phyloP scores from a whole-genome alignment of 2,888 invertebrate species.

The Pycnomerus fuliginosus region DNA sequence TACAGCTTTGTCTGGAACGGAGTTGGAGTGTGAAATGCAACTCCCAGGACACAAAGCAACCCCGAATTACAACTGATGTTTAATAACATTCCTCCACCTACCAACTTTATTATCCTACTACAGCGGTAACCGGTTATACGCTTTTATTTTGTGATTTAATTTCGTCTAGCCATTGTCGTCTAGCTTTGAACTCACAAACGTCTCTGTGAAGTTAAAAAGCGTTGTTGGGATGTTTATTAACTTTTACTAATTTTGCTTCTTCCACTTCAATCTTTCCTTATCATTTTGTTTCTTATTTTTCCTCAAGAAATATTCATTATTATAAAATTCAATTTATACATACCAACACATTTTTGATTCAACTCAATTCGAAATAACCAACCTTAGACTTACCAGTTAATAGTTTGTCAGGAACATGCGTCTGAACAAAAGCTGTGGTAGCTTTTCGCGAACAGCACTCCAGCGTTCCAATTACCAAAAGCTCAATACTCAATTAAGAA shows the following conservation, averaged over 20 bases:
- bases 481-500: slow-evolving; percentile 26
- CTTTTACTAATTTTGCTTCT: no score
- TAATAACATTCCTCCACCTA: slow-evolving; percentile 32
- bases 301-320: no score
- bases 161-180: no score
- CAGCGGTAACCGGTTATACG: slow-evolving; percentile 6
- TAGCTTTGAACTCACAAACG: no score
- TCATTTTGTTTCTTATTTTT: no score
- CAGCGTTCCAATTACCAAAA: slow-evolving; percentile 24
- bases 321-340: no score
- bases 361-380: no score
- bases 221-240: no score
- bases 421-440: slow-evolving; percentile 13
- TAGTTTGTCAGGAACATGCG: slow-evolving; percentile 14
- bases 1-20: slow-evolving; percentile 39
- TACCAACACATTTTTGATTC: no score
- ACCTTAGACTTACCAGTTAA: slow-evolving; percentile 7
- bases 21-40: slow-evolving; percentile 43
- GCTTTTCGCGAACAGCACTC: neutral
- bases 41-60: slow-evolving; percentile 37
- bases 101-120: slow-evolving; percentile 19
- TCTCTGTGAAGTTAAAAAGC: no score
- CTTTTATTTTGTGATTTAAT: slow-evolving; percentile 19
- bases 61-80: slow-evolving; percentile 39
- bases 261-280: no score